Percentiles rank a stretch among this genome's conserved stretches.
phyloP scores from a whole-genome alignment of 2,113 vertebrate species.

The Zosterops pallidus region DNA sequence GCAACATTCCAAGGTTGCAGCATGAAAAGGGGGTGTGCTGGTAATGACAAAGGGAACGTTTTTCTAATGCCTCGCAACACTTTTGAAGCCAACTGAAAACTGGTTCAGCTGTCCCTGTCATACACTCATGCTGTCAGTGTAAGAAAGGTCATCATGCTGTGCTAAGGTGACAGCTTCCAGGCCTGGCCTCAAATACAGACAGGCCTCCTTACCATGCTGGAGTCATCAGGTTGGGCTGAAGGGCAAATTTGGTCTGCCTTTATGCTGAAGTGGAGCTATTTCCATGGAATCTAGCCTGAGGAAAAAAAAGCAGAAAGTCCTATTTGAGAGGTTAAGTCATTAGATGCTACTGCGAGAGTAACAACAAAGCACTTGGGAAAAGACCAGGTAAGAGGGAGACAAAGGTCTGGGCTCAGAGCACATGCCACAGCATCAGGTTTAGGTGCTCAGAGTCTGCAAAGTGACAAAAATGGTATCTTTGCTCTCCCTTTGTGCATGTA shows the following conservation, averaged over 20 bases:
- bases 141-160: neutral
- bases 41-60: neutral
- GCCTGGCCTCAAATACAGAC: neutral
- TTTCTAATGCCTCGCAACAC: neutral
- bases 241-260: neutral
- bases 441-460: neutral
- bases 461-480: neutral
- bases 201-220: neutral
- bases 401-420: neutral
- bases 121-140: neutral
- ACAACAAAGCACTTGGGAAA: slow-evolving; percentile 23
- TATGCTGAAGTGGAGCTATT: neutral
- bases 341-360: neutral
- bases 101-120: neutral
- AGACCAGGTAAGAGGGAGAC: neutral
- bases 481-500: neutral
- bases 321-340: neutral
- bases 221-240: neutral
- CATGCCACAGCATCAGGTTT: neutral
- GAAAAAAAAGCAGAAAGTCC: neutral
- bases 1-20: neutral
- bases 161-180: neutral
- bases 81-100: neutral
- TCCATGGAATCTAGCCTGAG: slow-evolving; percentile 1
- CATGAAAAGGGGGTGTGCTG: neutral